Conservation (phyloP, 2,797 vertebrate genomes). For the Ispidina picta region DNA sequence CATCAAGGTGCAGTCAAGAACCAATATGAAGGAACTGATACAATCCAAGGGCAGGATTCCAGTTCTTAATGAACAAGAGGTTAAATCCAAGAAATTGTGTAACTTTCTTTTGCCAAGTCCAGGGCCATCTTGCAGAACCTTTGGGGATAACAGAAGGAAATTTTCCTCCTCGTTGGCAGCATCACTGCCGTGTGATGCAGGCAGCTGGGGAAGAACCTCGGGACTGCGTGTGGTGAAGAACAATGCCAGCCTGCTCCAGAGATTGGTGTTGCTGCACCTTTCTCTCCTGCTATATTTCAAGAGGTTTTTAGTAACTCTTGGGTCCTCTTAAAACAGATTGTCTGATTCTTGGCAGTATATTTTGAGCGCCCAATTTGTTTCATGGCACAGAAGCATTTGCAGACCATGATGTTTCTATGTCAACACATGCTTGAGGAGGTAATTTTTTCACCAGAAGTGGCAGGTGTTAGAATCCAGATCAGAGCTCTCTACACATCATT, state of each 20-base stretch:
- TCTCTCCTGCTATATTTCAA: slow-evolving; percentile 44
- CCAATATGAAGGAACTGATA: background rate
- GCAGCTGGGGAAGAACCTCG: background rate
- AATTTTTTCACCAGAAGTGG: slow-evolving; percentile 34
- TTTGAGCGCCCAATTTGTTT: slow-evolving; percentile 50
- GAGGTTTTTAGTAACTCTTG: slow-evolving; percentile 45
- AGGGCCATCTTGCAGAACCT: background rate
- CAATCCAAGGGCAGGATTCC: background rate
- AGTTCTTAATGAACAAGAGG: background rate
- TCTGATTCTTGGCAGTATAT: slow-evolving; percentile 51
- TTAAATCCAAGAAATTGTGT: background rate
- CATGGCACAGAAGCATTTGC: slow-evolving; percentile 40
- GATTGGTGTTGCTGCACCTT: background rate
- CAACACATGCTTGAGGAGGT: slow-evolving; percentile 40
- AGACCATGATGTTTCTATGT: slow-evolving; percentile 62
- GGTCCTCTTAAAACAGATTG: slow-evolving; percentile 57
- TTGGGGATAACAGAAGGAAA: background rate
- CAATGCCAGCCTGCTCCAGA: background rate
- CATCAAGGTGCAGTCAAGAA: background rate
- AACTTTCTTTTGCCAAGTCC: background rate
- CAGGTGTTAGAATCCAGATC: slow-evolving; percentile 53
- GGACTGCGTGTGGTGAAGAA: background rate
- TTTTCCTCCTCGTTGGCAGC: background rate
- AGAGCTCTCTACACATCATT: slow-evolving; percentile 42
- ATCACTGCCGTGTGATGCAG: background rate